Base-by-base conservation (phyloP, 2,113 vertebrate species). In the Canis aureus region DNA sequence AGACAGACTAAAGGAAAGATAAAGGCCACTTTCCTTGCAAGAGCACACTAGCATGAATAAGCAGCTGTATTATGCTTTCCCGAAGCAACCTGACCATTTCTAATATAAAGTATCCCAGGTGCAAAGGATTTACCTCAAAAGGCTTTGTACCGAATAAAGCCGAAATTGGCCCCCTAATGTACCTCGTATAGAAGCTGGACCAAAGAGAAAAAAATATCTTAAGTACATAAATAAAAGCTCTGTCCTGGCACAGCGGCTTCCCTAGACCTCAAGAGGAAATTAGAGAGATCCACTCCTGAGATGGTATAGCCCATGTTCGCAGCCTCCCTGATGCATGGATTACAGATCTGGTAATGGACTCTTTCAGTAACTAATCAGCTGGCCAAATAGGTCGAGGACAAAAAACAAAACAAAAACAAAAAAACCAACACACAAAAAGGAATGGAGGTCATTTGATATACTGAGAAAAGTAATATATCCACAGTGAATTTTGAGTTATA, bases 1-100 rank as follows among this genome's bases (percentile, higher is more conserved):
- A 74, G 6, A 35, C n/a, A 80, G 17, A 15, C 49, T 91, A 69
- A 71, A 78, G 17, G 53, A 88, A 96, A 83, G 51, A 74, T 32
- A 66, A 64, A 89, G 32, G 10, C 7, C 35, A 38, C 19, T 82
- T 85, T 69, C 38, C 38, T 71, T 51, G 5, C 4, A 53, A 53
- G 1, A 23, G 16, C 59, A 67, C 11, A 20, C 22, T 8, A 53
- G 22, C 35, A 55, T 11, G 4, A 43, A 81, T 43, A 57, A 83
- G 43, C 60, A 78, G 15, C 8, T 80, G 2, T 27, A 62, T 49
- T 51, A 13, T 23, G 15, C 38, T 86, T 96, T 64, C 9, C 49
- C 66, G 27, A 91, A 94, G 22, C 32, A 71, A 60, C 16, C 22
- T 57, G 43, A 55, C 22, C 35, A 38, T 17, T 3, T 82, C 15